Conservation (phyloP, 2,797 vertebrate species). For the Hydrocynus forskahlii region DNA sequence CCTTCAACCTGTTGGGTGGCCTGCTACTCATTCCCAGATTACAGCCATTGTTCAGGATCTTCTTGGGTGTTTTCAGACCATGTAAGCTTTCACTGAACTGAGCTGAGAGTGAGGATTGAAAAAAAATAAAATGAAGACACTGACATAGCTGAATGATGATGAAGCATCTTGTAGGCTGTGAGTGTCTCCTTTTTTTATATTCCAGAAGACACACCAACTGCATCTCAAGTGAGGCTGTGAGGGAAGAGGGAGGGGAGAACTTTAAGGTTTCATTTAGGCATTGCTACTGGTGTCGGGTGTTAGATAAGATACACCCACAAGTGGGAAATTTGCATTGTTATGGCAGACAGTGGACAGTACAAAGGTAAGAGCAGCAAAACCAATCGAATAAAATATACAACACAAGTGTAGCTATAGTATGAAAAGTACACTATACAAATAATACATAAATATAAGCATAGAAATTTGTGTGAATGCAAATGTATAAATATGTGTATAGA, state of each 20-base stretch:
- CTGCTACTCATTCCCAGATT: conserved; percentile 16
- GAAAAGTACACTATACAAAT: too few species aligned
- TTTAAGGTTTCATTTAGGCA: background rate
- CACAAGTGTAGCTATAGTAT: too few species aligned
- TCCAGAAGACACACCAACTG: background rate
- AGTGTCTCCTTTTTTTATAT: background rate
- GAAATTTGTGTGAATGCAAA: too few species aligned
- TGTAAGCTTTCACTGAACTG: conserved; percentile 14
- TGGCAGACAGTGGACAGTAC: too few species aligned
- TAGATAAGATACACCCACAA: too few species aligned
- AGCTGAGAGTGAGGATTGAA: background rate
- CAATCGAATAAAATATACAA: too few species aligned
- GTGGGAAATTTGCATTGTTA: too few species aligned
- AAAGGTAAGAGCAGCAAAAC: too few species aligned
- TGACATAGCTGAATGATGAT: background rate
- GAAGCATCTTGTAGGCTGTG: background rate
- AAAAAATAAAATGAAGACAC: background rate
- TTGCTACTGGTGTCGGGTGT: background rate
- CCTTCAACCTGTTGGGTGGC: background rate
- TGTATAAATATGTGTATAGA: too few species aligned
- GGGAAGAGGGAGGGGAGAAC: background rate
- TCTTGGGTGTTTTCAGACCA: conserved; percentile 3
- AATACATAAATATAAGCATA: too few species aligned
- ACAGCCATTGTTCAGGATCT: conserved; percentile 1
- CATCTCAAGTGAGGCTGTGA: conserved; percentile 1